phyloP scores from a whole-genome alignment of 2,797 vertebrate species.

The Coregonus sp. region DNA sequence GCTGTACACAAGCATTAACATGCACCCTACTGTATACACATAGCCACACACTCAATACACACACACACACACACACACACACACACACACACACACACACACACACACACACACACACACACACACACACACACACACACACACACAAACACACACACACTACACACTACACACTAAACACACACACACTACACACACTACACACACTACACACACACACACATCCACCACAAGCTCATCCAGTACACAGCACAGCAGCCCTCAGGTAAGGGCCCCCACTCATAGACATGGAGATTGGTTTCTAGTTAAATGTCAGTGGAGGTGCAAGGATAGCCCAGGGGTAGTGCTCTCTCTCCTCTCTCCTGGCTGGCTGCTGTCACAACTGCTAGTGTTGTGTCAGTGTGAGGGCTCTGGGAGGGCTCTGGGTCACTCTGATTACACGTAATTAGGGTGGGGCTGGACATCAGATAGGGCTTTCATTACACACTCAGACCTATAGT shows the following conservation, averaged over 20 bases:
- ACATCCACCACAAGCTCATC: slow-evolving; percentile 2
- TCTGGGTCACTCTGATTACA: slow-evolving; percentile 41
- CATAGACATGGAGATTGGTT: slow-evolving; percentile 79
- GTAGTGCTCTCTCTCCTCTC: slow-evolving; percentile 54
- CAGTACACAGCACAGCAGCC: slow-evolving; percentile 54
- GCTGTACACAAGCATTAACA: background rate
- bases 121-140: slow-evolving; percentile 21
- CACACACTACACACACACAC: slow-evolving; percentile 12
- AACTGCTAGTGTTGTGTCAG: slow-evolving; percentile 52
- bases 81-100: slow-evolving; percentile 14
- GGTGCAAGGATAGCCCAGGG: slow-evolving; percentile 78
- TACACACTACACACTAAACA: background rate
- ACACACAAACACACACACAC: slow-evolving; percentile 24
- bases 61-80: slow-evolving; percentile 1
- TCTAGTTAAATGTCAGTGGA: slow-evolving; percentile 86
- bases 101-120: background rate
- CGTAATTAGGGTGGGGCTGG: slow-evolving; percentile 31
- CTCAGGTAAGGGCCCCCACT: slow-evolving; percentile 70
- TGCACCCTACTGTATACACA: too few relatives aligned
- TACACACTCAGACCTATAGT: background rate
- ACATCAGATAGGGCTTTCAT: background rate
- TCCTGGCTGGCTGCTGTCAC: slow-evolving; percentile 48
- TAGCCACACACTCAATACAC: background rate
- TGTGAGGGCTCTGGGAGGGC: slow-evolving; percentile 30
- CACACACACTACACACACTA: slow-evolving; percentile 24